Evolutionary conservation across 2,113 vertebrate species (phyloP), one percentile per base, ranked within the genome.

Genomic region (Eudyptes chrysolophus): DNA sequence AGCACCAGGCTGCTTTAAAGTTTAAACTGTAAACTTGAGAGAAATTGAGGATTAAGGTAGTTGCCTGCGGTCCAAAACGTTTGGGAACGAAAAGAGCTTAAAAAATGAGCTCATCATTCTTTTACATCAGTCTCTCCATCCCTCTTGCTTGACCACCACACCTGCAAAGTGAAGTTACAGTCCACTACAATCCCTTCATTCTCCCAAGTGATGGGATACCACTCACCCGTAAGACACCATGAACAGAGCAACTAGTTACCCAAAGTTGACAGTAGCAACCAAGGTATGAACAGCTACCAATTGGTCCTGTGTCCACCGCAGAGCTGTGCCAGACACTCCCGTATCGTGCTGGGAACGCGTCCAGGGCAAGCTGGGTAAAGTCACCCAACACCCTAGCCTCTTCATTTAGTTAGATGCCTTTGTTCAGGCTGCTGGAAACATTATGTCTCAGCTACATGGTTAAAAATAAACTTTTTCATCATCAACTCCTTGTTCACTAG

Each of bases 401-500:
- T 70, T 74, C 68, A 48, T 60, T 66, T 61, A 92, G 27, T 62
- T 29, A 49, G 51, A 55, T 81, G 76, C 17, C n/a, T 87, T 87
- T 95, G 60, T 64, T 87, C 51, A 78, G 76, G 48, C 70, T 90
- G 48, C 70, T 94, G 79, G 64, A 84, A 96, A 74, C 20, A 48
- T 36, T 38, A 57, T 42, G 38, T n/a, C 58, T 36, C 32, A 78
- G 66, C 44, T 80, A 76, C 52, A 48, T 11, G 11, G 80, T 66
- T 95, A 89, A 96, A 97, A 96, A 96, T 89, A 94, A 81, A 89
- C 36, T 10, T 49, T 84, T 70, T 91, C 72, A 68, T 89, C 60
- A 51, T 16, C 29, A 62, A 9, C 40, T 90, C 21, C 34, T n/a
- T 32, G 18, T 16, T 81, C 32, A 46, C 38, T 64, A 34, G 60